phyloP scores from a whole-genome alignment of 2,888 invertebrate genomes.

The Xanthorhoe designata region DNA sequence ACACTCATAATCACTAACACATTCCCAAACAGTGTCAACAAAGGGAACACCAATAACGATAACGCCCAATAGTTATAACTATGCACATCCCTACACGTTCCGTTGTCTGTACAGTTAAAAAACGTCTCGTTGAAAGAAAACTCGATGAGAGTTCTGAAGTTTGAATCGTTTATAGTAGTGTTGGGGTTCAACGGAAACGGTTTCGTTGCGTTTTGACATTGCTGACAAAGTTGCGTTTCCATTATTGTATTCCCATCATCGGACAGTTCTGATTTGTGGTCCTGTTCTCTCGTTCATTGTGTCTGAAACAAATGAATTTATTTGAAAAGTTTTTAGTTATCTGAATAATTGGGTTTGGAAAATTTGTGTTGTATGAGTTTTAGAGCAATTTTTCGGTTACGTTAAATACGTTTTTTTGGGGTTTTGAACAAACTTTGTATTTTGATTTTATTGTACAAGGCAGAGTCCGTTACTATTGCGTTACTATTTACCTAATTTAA shows the following conservation, averaged over 20 bases:
- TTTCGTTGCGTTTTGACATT: conserved; percentile 64
- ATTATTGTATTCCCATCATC: conserved; percentile 35
- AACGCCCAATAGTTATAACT: conserved; percentile 94
- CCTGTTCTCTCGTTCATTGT: conserved; percentile 36
- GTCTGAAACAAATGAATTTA: conserved; percentile 43
- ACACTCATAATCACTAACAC: conserved; percentile 98
- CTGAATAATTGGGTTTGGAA: background rate
- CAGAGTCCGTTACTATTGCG: too few relatives aligned
- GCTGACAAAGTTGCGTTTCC: conserved; percentile 45
- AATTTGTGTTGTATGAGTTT: too few relatives aligned
- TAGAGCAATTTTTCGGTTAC: too few relatives aligned
- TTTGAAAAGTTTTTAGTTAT: conserved; percentile 33
- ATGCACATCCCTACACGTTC: conserved; percentile 70
- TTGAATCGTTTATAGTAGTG: conserved; percentile 52
- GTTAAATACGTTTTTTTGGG: too few relatives aligned
- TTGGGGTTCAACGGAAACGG: conserved; percentile 52
- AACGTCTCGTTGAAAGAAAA: conserved; percentile 59
- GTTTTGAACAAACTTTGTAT: too few relatives aligned
- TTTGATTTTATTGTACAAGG: too few relatives aligned
- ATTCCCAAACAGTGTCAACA: conserved; percentile 98
- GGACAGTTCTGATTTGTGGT: background rate
- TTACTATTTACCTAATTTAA: too few relatives aligned
- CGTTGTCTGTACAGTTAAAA: conserved; percentile 64
- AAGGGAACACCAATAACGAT: conserved; percentile 94
- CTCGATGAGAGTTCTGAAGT: conserved; percentile 57